Percentiles rank a stretch among this genome's conserved stretches.
phyloP scores from a whole-genome alignment of 1,140 invertebrate species.

The Drosophila ercepeae region DNA sequence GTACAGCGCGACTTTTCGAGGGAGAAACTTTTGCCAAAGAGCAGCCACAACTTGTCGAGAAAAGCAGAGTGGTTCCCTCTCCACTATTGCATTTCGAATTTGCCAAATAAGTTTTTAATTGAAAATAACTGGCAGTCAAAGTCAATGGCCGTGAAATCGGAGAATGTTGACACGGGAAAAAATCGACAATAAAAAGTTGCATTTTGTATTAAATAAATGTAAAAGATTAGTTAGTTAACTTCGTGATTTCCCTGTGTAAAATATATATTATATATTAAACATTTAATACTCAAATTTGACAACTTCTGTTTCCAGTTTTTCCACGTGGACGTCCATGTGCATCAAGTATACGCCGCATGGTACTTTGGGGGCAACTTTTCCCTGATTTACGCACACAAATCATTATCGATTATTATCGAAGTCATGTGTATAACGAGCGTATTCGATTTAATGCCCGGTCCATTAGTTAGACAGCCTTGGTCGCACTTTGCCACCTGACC shows the following conservation, averaged over 20 bases:
- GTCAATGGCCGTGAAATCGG: slow-evolving; percentile 26
- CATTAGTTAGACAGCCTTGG: slow-evolving; percentile 63
- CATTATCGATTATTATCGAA: slow-evolving; percentile 60
- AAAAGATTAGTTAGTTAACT: too few relatives aligned
- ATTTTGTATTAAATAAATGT: too few relatives aligned
- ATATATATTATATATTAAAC: too few relatives aligned
- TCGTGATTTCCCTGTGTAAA: too few relatives aligned
- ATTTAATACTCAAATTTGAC: too few relatives aligned
- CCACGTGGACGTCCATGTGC: not conserved
- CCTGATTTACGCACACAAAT: slow-evolving; percentile 44
- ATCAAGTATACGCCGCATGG: slow-evolving; percentile 18
- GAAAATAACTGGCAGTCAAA: slow-evolving; percentile 21
- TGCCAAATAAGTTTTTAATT: slow-evolving; percentile 71
- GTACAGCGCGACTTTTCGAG: slow-evolving; percentile 50
- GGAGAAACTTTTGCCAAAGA: slow-evolving; percentile 29
- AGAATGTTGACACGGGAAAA: not conserved
- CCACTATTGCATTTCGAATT: slow-evolving; percentile 39
- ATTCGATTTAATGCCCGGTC: slow-evolving; percentile 65
- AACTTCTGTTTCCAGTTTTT: not conserved
- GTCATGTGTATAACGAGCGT: slow-evolving; percentile 61
- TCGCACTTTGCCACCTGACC: not conserved
- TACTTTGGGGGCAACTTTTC: slow-evolving; percentile 2
- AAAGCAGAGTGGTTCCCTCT: slow-evolving; percentile 33
- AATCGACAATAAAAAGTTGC: too few relatives aligned
- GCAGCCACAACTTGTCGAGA: slow-evolving; percentile 40